Percentiles rank a stretch among this genome's conserved stretches.
Conservation (phyloP, 2,888 invertebrate genomes). For the Scaptomyza polygonia region DNA sequence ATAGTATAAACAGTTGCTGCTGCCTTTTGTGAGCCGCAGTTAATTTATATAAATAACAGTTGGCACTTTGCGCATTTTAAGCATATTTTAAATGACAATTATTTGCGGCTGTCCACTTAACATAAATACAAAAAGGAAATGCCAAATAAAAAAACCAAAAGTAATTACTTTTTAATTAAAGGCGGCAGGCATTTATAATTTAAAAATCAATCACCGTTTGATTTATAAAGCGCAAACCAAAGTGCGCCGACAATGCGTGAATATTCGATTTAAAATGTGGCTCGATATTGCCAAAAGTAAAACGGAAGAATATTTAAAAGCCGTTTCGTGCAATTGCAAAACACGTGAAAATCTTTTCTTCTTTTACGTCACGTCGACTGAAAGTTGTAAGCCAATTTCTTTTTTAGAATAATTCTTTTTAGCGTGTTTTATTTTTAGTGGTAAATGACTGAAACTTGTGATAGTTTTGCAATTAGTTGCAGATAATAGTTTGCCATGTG, state of each 20-base stretch:
- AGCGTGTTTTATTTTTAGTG: conserved; percentile 19
- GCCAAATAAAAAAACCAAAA: conserved; percentile 18
- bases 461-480: conserved; percentile 62
- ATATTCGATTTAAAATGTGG: conserved; percentile 34
- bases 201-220: conserved; percentile 64
- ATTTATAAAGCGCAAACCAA: conserved; percentile 30
- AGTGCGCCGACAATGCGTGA: conserved; percentile 48
- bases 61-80: conserved; percentile 68
- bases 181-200: conserved; percentile 50
- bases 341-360: conserved; percentile 32
- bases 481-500: conserved; percentile 53
- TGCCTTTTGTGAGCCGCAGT: conserved; percentile 53
- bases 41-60: conserved; percentile 67
- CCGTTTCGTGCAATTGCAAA: conserved; percentile 6
- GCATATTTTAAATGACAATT: conserved; percentile 75
- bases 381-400: conserved; percentile 52
- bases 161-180: conserved; percentile 78
- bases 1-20: conserved; percentile 26
- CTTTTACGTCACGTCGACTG: conserved; percentile 17
- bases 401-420: conserved; percentile 9
- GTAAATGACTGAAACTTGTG: conserved; percentile 45
- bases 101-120: conserved; percentile 66
- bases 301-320: not conserved
- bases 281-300: conserved; percentile 1
- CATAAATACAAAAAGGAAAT: conserved; percentile 52